These are phyloP conservation scores for Pterocles gutturalis DNA, from an alignment of 2,113 vertebrate genomes.

Conservation along the genomic window DNA sequence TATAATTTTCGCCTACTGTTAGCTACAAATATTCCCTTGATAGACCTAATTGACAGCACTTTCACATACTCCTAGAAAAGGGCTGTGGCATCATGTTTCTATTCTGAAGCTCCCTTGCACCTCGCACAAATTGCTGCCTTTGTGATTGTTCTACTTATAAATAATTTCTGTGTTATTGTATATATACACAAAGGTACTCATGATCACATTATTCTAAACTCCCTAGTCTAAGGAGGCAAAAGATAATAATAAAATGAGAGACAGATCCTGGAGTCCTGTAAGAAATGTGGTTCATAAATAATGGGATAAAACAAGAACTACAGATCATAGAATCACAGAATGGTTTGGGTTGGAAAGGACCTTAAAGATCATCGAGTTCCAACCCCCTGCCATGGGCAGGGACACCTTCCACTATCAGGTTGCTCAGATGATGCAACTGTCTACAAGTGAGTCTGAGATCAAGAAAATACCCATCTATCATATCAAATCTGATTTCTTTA, in stretches of 20 bases:
- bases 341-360: too few species aligned
- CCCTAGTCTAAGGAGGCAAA: not conserved
- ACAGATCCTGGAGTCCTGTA: not conserved
- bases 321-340: not conserved
- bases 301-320: not conserved
- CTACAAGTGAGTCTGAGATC: not conserved
- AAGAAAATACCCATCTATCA: not conserved
- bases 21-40: not conserved
- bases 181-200: not conserved
- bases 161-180: conserved; percentile 33
- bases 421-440: not conserved
- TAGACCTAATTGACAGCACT: not conserved
- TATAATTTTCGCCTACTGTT: not conserved
- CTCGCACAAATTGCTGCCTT: not conserved
- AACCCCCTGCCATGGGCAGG: too few species aligned
- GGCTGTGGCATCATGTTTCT: not conserved
- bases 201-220: not conserved
- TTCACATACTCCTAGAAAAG: not conserved
- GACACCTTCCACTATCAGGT: too few species aligned
- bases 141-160: conserved; percentile 33
- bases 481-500: not conserved
- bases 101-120: conserved; percentile 26
- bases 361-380: too few species aligned
- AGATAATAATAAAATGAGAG: not conserved
- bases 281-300: not conserved